Conservation (phyloP, 2,113 vertebrate species). For the Zosterops hypoxanthus region DNA sequence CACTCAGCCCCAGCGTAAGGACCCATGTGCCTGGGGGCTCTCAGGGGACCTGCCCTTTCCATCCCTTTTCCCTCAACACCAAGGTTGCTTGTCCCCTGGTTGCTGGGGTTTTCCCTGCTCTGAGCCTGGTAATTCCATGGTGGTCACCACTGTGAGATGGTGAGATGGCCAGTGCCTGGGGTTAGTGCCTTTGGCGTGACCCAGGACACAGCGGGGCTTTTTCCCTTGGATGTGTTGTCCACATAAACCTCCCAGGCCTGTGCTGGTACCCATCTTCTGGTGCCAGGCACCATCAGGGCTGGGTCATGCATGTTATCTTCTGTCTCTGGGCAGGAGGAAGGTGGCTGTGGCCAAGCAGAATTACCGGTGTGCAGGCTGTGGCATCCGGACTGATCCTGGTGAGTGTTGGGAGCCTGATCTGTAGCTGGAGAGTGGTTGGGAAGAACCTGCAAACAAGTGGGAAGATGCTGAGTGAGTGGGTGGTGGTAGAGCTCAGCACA, state of each 20-base stretch:
- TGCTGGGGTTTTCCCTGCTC: background rate
- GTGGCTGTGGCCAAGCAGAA: constrained; percentile 94
- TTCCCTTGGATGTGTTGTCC: background rate
- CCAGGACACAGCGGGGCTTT: background rate
- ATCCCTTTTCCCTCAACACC: background rate
- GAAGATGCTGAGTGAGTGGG: background rate
- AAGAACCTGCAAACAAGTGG: background rate
- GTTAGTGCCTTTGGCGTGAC: background rate
- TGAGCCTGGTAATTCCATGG: background rate
- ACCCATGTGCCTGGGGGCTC: accelerated
- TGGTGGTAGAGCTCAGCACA: background rate
- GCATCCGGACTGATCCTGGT: constrained; percentile 93
- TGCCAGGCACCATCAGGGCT: background rate
- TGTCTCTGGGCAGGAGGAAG: constrained; percentile 84
- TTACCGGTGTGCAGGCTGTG: constrained; percentile 95
- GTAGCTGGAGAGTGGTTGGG: background rate
- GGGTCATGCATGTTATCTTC: background rate
- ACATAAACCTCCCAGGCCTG: background rate
- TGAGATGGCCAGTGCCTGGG: background rate
- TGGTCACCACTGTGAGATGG: background rate
- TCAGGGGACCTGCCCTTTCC: background rate
- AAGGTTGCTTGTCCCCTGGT: background rate
- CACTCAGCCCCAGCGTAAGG: constrained; percentile 93
- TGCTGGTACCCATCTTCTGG: background rate
- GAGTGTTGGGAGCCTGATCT: constrained; percentile 13